These are phyloP conservation scores for Sphyrna mokarran DNA, from an alignment of 2,113 vertebrate genomes.

Conservation along the genomic window DNA sequence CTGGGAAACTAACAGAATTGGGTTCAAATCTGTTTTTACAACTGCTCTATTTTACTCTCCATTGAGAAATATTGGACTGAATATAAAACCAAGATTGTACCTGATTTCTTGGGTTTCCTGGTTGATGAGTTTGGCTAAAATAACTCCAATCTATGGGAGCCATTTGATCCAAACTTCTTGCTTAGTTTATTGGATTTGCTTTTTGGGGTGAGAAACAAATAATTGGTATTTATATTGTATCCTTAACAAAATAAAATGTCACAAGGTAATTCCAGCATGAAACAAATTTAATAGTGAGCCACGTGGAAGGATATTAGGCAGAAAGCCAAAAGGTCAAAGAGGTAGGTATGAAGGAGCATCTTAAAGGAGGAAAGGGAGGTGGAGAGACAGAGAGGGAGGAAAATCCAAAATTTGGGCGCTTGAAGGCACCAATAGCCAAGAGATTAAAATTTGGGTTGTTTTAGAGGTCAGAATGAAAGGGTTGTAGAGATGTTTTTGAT, in stretches of 20 bases:
- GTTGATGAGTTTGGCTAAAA: neutral
- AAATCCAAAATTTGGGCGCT: neutral
- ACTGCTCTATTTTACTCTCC: neutral
- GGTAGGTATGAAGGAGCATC: neutral
- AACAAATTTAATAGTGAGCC: too few species aligned
- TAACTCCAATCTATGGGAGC: too few species aligned
- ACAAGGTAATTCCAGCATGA: too few species aligned
- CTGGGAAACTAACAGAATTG: neutral
- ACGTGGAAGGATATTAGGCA: too few species aligned
- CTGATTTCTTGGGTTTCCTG: neutral
- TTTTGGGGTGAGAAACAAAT: too few species aligned
- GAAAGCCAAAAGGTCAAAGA: neutral
- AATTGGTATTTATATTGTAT: too few species aligned
- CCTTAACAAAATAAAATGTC: too few species aligned
- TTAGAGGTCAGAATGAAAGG: neutral
- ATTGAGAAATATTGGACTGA: neutral
- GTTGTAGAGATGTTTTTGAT: too few species aligned
- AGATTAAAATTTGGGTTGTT: neutral
- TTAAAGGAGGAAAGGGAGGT: neutral
- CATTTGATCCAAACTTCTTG: too few species aligned
- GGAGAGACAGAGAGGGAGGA: neutral
- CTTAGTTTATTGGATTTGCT: too few species aligned
- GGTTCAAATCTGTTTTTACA: neutral
- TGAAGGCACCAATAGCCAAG: neutral
- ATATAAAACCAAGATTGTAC: neutral